Conservation (phyloP, 2,888 invertebrate species). For the Lysandra coridon region DNA sequence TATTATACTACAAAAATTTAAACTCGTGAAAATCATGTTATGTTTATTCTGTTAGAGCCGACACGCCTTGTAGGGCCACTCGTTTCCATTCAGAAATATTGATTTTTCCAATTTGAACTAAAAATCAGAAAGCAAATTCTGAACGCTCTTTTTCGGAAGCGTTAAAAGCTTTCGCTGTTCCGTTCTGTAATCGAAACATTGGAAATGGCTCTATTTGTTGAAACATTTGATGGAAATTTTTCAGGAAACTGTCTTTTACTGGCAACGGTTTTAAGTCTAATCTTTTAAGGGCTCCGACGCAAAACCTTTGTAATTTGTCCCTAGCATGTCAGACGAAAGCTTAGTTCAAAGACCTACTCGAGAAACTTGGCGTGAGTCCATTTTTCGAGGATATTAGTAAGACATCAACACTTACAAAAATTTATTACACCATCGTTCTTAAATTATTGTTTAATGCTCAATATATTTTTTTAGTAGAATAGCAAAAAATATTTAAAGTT, state of each 20-base stretch:
- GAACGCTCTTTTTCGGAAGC: constrained; percentile 19
- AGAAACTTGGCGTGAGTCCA: constrained; percentile 1
- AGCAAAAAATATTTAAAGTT: background rate
- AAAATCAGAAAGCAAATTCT: constrained; percentile 9
- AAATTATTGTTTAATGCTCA: background rate
- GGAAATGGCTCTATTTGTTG: constrained; percentile 26
- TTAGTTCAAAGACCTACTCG: background rate
- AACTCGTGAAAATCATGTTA: background rate
- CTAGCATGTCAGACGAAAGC: background rate
- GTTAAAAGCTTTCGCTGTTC: constrained; percentile 23
- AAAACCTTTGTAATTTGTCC: background rate
- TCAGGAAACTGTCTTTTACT: constrained; percentile 11
- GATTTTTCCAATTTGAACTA: constrained; percentile 12
- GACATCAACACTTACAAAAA: background rate
- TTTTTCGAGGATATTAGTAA: constrained; percentile 13
- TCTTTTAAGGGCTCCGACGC: background rate
- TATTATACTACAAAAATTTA: background rate
- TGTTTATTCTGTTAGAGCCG: background rate
- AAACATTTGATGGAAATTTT: constrained; percentile 15
- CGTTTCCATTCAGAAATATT: background rate
- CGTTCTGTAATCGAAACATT: constrained; percentile 9
- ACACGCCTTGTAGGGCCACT: background rate
- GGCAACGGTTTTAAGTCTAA: background rate
- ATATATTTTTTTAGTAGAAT: background rate
- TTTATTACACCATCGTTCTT: background rate